Evolutionary conservation across 2,888 invertebrate species (phyloP).

Genomic region (Epinotia demarniana): DNA sequence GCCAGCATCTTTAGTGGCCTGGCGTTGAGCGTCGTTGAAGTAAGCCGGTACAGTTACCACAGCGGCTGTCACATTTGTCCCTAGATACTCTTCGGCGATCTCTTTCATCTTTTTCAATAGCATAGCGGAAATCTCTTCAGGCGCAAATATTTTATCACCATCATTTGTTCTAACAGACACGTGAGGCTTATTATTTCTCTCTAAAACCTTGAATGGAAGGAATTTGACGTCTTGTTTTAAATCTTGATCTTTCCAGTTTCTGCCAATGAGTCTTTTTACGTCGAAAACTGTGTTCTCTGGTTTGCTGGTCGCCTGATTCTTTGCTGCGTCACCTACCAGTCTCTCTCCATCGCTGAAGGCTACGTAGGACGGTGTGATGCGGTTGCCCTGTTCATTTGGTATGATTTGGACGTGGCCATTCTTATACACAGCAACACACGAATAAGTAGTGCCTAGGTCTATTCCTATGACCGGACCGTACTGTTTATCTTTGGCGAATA

Average conservation of each 20-base stretch:
- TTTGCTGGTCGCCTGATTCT: slow-evolving; percentile 99
- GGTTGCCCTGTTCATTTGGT: slow-evolving; percentile 99
- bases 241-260: slow-evolving; percentile 95
- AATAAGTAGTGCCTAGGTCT: slow-evolving; percentile 32
- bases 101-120: slow-evolving; percentile 99
- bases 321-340: slow-evolving; percentile 99
- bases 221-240: slow-evolving; percentile 98
- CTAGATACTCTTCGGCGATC: slow-evolving; percentile 97
- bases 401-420: slow-evolving; percentile 99
- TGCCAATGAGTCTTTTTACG: slow-evolving; percentile 98
- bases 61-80: slow-evolving; percentile 93
- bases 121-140: slow-evolving; percentile 99
- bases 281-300: slow-evolving; percentile 99
- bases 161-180: slow-evolving; percentile 93
- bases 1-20: slow-evolving; percentile 99
- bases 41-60: slow-evolving; percentile 98
- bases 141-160: slow-evolving; percentile 95
- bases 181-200: slow-evolving; percentile 97
- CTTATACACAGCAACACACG: slow-evolving; percentile 96
- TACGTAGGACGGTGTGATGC: slow-evolving; percentile 98
- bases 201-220: slow-evolving; percentile 98
- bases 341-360: slow-evolving; percentile 98
- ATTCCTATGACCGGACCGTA: slow-evolving; percentile 29
- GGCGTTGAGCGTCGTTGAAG: slow-evolving; percentile 99
- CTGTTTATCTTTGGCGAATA: background rate